Evolutionary conservation across 2,797 vertebrate genomes (phyloP).

Genomic region (Protosalanx chinensis): DNA sequence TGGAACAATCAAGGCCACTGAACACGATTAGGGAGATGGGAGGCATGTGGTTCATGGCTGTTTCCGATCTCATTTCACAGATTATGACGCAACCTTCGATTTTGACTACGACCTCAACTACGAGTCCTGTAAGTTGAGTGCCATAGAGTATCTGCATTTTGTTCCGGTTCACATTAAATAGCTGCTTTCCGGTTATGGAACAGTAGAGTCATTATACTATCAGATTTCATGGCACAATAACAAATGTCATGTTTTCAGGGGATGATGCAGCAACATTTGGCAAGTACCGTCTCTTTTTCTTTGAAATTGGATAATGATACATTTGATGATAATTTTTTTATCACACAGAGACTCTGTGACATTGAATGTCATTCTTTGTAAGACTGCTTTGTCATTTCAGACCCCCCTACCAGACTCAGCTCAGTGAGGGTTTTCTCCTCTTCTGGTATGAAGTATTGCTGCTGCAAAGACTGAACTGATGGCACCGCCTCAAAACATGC

Average conservation of each 20-base stretch:
- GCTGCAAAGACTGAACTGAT: neutral
- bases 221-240: neutral
- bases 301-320: neutral
- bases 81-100: conserved; percentile 70
- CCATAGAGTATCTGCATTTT: neutral
- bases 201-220: neutral
- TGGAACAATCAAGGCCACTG: neutral
- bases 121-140: conserved; percentile 63
- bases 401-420: conserved; percentile 51
- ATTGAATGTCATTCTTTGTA: conserved; percentile 14
- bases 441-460: conserved; percentile 60
- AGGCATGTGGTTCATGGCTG: neutral
- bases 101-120: conserved; percentile 71
- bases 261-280: conserved; percentile 56
- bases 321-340: neutral
- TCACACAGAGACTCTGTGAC: conserved; percentile 16
- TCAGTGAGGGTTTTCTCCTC: conserved; percentile 66
- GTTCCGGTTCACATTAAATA: too few relatives aligned
- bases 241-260: conserved; percentile 47
- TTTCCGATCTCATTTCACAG: conserved; percentile 49
- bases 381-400: conserved; percentile 58
- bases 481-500: neutral
- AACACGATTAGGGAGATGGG: neutral
- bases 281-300: conserved; percentile 27
- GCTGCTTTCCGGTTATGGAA: neutral